These are phyloP conservation scores for Ochropacha duplaris DNA, from an alignment of 2,888 invertebrate species.

Conservation along the genomic window DNA sequence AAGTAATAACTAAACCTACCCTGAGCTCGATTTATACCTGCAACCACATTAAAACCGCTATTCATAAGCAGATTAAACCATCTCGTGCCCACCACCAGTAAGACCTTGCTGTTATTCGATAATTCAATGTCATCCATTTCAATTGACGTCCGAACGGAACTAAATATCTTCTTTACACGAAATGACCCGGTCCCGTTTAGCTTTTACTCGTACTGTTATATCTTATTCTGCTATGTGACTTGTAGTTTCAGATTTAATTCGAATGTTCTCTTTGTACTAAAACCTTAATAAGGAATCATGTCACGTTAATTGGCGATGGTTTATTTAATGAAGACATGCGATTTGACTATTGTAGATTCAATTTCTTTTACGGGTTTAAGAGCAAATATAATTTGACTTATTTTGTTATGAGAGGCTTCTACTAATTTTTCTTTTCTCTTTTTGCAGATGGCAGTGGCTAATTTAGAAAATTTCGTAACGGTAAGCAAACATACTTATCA, in stretches of 20 bases:
- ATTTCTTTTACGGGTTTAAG: background rate
- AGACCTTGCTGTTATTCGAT: slow-evolving; percentile 35
- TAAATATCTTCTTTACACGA: slow-evolving; percentile 27
- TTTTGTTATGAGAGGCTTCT: background rate
- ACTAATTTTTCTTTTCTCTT: slow-evolving; percentile 18
- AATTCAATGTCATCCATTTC: slow-evolving; percentile 36
- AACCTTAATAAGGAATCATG: background rate
- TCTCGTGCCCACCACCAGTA: background rate
- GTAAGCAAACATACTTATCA: slow-evolving; percentile 21
- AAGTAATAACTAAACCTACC: background rate
- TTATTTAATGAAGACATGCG: background rate
- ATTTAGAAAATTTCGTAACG: slow-evolving; percentile 26
- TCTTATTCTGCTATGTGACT: background rate
- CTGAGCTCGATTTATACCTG: background rate
- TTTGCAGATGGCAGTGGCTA: slow-evolving; percentile 33
- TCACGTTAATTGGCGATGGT: background rate
- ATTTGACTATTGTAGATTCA: background rate
- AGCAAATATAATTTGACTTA: background rate
- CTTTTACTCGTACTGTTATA: slow-evolving; percentile 9
- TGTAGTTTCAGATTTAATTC: slow-evolving; percentile 3
- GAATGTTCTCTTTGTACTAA: background rate
- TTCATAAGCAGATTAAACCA: background rate
- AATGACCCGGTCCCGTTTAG: slow-evolving; percentile 24
- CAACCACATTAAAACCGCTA: background rate
- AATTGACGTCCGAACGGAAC: slow-evolving; percentile 23